These are phyloP conservation scores for Romanogobio albipinnatus DNA, from an alignment of 2,113 vertebrate species.

Conservation along the genomic window DNA sequence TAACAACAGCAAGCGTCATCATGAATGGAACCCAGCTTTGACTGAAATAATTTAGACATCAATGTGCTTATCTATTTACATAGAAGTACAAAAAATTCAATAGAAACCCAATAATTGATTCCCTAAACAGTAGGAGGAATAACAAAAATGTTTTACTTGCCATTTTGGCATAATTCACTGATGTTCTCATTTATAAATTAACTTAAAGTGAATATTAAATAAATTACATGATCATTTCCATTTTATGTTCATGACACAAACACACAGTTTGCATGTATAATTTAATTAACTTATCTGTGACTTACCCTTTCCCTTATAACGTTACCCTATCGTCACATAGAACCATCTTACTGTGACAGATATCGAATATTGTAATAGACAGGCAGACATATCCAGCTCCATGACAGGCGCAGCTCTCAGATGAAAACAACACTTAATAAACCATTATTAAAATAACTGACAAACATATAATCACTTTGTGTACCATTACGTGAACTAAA, in stretches of 20 bases:
- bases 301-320: neutral
- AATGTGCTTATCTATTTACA: neutral
- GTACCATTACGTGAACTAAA: neutral
- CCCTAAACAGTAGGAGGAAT: neutral
- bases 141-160: neutral
- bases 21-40: neutral
- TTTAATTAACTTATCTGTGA: neutral
- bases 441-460: neutral
- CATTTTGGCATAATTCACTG: neutral
- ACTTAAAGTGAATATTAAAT: neutral
- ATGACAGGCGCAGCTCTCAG: neutral
- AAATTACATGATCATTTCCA: neutral
- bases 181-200: neutral
- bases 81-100: neutral
- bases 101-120: neutral
- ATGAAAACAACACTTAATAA: neutral
- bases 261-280: neutral
- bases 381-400: neutral
- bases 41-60: neutral
- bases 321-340: neutral
- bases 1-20: slow-evolving; percentile 57
- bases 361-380: neutral
- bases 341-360: neutral
- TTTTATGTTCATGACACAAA: neutral
- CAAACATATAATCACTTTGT: neutral